Conservation (phyloP, 2,113 vertebrate genomes). For the Burhinus bistriatus region DNA sequence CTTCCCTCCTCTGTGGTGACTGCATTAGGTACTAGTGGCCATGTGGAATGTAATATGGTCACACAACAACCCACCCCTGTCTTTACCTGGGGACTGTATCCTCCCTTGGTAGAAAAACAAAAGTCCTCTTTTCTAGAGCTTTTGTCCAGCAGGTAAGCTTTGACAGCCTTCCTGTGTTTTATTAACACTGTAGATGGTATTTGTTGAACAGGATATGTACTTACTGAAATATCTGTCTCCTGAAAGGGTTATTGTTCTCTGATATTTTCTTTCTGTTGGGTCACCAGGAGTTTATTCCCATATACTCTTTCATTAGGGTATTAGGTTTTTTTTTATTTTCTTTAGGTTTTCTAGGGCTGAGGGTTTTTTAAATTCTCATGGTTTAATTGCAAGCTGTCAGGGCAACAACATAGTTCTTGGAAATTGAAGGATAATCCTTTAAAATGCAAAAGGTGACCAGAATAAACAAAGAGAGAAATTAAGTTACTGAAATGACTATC, state of each 20-base stretch:
- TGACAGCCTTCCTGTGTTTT: constrained; percentile 27
- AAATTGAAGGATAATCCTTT: not conserved
- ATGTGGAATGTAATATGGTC: not conserved
- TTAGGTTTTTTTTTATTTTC: not conserved
- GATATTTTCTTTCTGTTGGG: constrained; percentile 33
- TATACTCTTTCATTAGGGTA: not conserved
- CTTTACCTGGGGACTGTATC: not conserved
- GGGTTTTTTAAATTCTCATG: not conserved
- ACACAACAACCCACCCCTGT: not conserved
- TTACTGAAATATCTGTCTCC: constrained; percentile 24
- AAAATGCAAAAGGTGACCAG: not conserved
- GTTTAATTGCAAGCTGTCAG: not conserved
- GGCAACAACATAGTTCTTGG: not conserved
- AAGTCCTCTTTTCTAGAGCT: not conserved
- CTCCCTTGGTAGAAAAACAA: not conserved
- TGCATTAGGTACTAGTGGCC: not conserved
- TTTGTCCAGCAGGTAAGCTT: not conserved
- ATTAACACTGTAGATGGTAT: not conserved
- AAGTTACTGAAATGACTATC: not conserved
- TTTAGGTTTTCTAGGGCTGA: not conserved
- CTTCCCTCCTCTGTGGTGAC: not conserved
- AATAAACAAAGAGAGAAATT: not conserved
- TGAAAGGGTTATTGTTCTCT: constrained; percentile 56
- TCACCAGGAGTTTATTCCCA: constrained; percentile 26
- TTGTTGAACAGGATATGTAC: constrained; percentile 30